Base-by-base conservation (phyloP, 2,113 vertebrate genomes). In the Takifugu bimaculatus region DNA sequence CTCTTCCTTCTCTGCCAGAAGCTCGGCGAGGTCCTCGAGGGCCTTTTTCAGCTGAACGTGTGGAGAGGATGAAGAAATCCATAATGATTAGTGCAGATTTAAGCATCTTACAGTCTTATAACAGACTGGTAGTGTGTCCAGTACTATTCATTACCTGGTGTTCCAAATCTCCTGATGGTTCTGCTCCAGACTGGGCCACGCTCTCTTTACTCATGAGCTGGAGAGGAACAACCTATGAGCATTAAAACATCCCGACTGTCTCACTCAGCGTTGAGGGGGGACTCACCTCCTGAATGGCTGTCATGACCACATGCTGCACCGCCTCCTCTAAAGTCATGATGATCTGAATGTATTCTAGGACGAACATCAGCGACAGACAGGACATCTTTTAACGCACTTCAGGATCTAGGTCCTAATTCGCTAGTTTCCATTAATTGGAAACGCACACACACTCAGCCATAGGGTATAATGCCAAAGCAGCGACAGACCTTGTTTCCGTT, bases 241-340 rank as follows among this genome's bases (percentile, higher is more conserved):
- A 54, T 32, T 51, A 26, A n/a, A 43, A 65, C 57, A 5, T 26
- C 11, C 35, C 2, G 35, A 39, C 35, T 9, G 35, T 11, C 11
- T 39, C 44, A 15, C 44, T 51, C 13, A 0, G 26, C 61, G 11
- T 26, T 26, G 32, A 32, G 25, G 39, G 59, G 5, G 25, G 14
- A 69, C 87, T 88, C 65, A 97, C 97, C 93, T 98, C 97, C 60
- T 98, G 96, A 84, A 99, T 99, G 76, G 97, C 96, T 50, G 95
- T 94, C 96, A 98, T 98, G 54, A 99, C 96, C 75, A 98, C 95
- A 44, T 98, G 96, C 13, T 99, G 97, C 63, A 98, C 97, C 65
- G 96, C 97, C 64, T 99, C 97, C 72, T 98, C 96, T 68, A 99
- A 77, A 12, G 95, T 98, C 97, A 98, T 98, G 87, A 99, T 98